Base-by-base conservation (phyloP, 2,888 invertebrate genomes). In the Tuta absoluta region DNA sequence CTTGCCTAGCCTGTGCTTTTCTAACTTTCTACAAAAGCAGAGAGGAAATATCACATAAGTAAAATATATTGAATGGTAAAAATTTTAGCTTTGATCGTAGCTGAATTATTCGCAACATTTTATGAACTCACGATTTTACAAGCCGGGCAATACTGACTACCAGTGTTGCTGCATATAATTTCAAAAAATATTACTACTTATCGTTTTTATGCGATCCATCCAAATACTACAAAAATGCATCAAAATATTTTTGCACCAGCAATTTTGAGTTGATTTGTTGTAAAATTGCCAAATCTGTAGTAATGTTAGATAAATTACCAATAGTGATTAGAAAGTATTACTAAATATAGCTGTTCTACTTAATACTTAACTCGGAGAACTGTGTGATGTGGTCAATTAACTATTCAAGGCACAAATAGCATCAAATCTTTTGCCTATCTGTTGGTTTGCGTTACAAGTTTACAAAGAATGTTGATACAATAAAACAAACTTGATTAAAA, bases 351-450 rank as follows among this genome's bases (percentile, higher is more conserved):
- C 72, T 75, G 74, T 77, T 74, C 78, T 74, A 77, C 56, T 56
- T 24, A 56, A 56, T 75, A 77, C 74, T 68, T 68, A 72, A 73
- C 63, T 68, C 76, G 71, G 75, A 76, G 74, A 75, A 77, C 73
- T 76, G 77, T 76, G 71, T 69, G 75, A 72, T 74, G 76, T 78
- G 80, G 85, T 84, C 85, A 86, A 86, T 86, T 86, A 86, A 76
- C 73, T n/a, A 24, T n/a, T n/a, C 75, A 73, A 74, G 77, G 78
- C 79, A 79, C 79, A 79, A 78, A 78, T 66, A 48, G 65, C 58
- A 21, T 23, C 67, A 64, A 62, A 64, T 65, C 56, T 57, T 61
- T 59, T 17, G n/a, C 17, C 5, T 38, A 10, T 2, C 51, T 38
- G 59, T 59, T 49, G 49, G 75, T 76, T 75, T 80, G 68, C 75